Conservation (phyloP, 2,113 vertebrate genomes). For the Saguinus imperator region DNA sequence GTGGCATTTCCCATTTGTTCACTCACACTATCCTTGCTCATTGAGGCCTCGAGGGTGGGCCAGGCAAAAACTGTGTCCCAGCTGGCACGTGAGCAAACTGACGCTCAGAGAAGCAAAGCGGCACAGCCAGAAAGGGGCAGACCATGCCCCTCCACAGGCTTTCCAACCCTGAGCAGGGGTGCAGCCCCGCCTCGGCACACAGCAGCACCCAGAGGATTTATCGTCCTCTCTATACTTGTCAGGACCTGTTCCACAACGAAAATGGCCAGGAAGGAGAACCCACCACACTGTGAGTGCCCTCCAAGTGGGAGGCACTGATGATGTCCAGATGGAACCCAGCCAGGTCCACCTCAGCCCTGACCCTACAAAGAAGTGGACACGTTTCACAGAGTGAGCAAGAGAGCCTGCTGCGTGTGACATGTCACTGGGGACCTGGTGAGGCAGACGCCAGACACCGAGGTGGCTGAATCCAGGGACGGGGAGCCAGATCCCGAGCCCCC, state of each 20-base stretch:
- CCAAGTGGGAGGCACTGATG: not conserved
- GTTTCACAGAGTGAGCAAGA: not conserved
- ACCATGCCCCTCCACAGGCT: rapidly evolving
- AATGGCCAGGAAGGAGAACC: not conserved
- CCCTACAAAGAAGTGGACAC: not conserved
- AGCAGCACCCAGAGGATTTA: not conserved
- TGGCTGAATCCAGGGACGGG: not conserved
- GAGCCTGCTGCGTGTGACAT: rapidly evolving
- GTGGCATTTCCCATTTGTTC: rapidly evolving
- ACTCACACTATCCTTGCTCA: not conserved
- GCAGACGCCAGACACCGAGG: not conserved
- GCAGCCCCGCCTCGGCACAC: rapidly evolving
- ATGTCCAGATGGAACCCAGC: not conserved
- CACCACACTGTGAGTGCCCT: too few species aligned
- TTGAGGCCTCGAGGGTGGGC: not conserved
- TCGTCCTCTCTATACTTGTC: rapidly evolving
- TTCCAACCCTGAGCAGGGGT: rapidly evolving
- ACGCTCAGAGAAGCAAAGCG: not conserved
- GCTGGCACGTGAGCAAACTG: rapidly evolving
- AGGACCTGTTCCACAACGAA: not conserved
- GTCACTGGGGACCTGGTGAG: not conserved
- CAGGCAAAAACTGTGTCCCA: not conserved
- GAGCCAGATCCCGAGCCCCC: not conserved
- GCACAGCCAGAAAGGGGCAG: not conserved
- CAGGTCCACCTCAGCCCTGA: not conserved